These are phyloP conservation scores for Brachionus manjavacas DNA, from an alignment of 1,140 invertebrate species.

Conservation along the genomic window DNA sequence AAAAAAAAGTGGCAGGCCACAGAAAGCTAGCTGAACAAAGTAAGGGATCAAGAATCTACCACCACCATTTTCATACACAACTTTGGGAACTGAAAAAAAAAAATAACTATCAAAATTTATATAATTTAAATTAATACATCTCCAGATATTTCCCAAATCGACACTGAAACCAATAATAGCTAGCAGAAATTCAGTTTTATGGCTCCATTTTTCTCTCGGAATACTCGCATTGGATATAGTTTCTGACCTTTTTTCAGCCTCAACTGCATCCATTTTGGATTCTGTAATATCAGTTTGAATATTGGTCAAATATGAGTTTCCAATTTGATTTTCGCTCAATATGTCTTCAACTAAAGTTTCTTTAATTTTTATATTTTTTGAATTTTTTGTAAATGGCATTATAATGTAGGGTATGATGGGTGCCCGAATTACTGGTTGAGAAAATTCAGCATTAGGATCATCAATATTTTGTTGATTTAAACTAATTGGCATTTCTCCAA, in stretches of 20 bases:
- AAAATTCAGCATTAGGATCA: background rate
- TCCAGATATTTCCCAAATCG: constrained; percentile 43
- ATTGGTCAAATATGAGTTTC: background rate
- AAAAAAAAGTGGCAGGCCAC: constrained; percentile 59
- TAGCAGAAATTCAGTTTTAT: constrained; percentile 41
- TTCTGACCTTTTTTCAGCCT: background rate
- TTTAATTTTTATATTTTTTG: constrained; percentile 26
- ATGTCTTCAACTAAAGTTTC: background rate
- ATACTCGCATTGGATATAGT: background rate
- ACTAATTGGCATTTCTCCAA: background rate
- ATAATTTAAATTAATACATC: constrained; percentile 52
- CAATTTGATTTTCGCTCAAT: background rate
- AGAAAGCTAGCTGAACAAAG: constrained; percentile 58
- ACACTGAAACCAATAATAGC: constrained; percentile 42
- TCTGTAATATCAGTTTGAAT: background rate
- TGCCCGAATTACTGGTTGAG: background rate
- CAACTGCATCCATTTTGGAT: background rate
- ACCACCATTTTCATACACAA: constrained; percentile 88
- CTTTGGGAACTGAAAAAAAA: constrained; percentile 67
- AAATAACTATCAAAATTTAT: background rate
- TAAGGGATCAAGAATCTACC: constrained; percentile 62
- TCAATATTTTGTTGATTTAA: background rate
- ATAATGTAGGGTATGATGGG: constrained; percentile 17
- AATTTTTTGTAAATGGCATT: background rate
- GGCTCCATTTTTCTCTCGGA: constrained; percentile 31